Evolutionary conservation across 2,797 vertebrate genomes (phyloP), one percentile per base, ranked within the genome.

Genomic region (Scolopax bukidnonensis): DNA sequence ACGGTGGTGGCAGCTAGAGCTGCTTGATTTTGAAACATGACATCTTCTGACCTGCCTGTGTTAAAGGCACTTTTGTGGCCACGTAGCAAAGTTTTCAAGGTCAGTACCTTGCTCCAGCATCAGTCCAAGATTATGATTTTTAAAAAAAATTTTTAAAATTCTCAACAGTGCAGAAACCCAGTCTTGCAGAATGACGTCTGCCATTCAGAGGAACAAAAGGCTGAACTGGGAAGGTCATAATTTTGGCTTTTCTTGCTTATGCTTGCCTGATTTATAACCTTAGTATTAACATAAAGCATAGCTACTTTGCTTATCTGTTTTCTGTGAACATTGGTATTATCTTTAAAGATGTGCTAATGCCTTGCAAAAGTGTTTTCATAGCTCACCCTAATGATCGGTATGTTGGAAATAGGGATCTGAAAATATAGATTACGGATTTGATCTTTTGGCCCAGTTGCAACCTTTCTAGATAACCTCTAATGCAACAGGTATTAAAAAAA

Each of bases 401-500:
- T 77, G 56, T 69, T 89, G 75, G 41, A 95, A 90, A 43, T 27
- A 30, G 57, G 45, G 16, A 80, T 84, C 87, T 69, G 67, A 74
- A 90, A 94, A 86, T 94, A 65, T 10, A 23, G 69, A 74, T 95
- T 78, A 70, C 45, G 83, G 82, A 43, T 95, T 64, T 86, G 89
- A 95, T 92, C 81, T 47, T 91, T 89, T 94, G 75, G 61, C 82
- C 75, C 51, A 84, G 43, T n/a, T 90, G 38, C 77, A 92, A 14
- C 70, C 63, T 94, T 94, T 90, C 79, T 74, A 77, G 76, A 94
- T 93, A 93, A 87, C 74, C 33, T 91, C 53, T 88, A 89, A 82
- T 79, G 74, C 76, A 97, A 94, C 81, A 94, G 64, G 73, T 87
- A 71, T 92, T 96, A 33, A 94, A 91, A 92, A 93, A 87, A 75